Percentiles rank a stretch among this genome's conserved stretches.
Evolutionary conservation across 2,113 vertebrate genomes (phyloP).

Genomic region (Lanius ludovicianus): DNA sequence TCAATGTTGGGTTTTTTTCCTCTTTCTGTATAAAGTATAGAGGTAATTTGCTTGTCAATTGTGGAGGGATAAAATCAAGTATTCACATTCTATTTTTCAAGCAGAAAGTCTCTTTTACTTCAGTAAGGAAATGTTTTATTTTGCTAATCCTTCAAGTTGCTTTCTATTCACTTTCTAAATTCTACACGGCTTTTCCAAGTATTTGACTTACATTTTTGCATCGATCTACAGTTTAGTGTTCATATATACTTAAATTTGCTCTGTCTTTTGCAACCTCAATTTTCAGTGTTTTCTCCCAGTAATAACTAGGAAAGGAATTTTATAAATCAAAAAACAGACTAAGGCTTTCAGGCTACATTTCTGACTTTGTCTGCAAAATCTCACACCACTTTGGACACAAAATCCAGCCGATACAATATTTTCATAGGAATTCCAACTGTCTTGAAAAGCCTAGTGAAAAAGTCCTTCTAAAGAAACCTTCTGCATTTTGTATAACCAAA

Average conservation of each 20-base stretch:
- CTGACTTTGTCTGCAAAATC: not conserved
- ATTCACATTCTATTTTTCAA: not conserved
- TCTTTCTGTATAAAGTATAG: not conserved
- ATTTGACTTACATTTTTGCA: constrained; percentile 27
- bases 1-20: not conserved
- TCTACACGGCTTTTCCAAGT: constrained; percentile 22
- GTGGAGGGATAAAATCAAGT: not conserved
- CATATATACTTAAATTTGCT: not conserved
- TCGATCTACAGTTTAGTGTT: not conserved
- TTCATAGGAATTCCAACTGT: not conserved
- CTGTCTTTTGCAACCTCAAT: not conserved
- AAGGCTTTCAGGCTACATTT: not conserved
- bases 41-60: not conserved
- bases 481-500: not conserved
- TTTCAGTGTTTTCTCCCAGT: constrained; percentile 48
- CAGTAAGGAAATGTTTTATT: not conserved
- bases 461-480: not conserved
- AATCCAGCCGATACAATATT: not conserved
- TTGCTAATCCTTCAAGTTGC: not conserved
- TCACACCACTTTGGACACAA: not conserved
- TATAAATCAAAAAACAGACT: not conserved
- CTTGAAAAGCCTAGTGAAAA: not conserved
- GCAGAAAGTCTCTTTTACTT: not conserved
- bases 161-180: constrained; percentile 20
- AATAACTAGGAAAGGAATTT: not conserved